Percentiles rank a stretch among this genome's conserved stretches.
phyloP scores from a whole-genome alignment of 1,140 invertebrate genomes.

The Calosoma granatense region DNA sequence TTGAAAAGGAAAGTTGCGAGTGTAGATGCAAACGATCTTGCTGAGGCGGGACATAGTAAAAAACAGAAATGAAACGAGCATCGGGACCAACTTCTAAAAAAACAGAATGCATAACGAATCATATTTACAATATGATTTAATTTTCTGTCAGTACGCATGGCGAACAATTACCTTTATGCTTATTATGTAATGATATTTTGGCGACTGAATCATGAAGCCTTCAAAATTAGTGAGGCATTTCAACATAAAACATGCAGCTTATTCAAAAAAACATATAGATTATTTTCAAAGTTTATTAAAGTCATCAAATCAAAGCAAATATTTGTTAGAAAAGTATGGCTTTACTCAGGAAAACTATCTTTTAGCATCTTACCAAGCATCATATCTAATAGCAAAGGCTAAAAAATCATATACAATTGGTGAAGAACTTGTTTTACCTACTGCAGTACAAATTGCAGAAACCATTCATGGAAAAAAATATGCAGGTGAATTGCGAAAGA shows the following conservation, averaged over 20 bases:
- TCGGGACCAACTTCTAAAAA: neutral
- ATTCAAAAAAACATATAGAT: conserved; percentile 1
- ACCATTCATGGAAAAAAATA: conserved; percentile 6
- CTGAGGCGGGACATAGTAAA: neutral
- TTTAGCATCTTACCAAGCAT: conserved; percentile 9
- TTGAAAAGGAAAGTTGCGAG: neutral
- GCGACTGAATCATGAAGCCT: conserved; percentile 1
- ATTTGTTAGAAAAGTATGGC: neutral
- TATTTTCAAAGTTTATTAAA: neutral
- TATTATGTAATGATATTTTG: conserved; percentile 7
- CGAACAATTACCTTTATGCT: conserved; percentile 1
- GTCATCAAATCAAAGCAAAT: neutral
- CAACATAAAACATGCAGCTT: neutral
- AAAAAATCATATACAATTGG: conserved; percentile 1
- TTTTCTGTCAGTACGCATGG: neutral
- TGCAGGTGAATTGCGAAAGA: neutral
- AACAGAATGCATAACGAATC: neutral
- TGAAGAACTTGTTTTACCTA: neutral
- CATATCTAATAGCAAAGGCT: neutral
- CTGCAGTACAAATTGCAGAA: conserved; percentile 7
- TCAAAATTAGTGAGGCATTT: neutral
- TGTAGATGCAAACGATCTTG: neutral
- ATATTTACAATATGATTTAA: conserved; percentile 2
- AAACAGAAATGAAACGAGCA: neutral
- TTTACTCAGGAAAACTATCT: conserved; percentile 8